Conservation (phyloP, 2,113 vertebrate species). For the Riparia riparia region DNA sequence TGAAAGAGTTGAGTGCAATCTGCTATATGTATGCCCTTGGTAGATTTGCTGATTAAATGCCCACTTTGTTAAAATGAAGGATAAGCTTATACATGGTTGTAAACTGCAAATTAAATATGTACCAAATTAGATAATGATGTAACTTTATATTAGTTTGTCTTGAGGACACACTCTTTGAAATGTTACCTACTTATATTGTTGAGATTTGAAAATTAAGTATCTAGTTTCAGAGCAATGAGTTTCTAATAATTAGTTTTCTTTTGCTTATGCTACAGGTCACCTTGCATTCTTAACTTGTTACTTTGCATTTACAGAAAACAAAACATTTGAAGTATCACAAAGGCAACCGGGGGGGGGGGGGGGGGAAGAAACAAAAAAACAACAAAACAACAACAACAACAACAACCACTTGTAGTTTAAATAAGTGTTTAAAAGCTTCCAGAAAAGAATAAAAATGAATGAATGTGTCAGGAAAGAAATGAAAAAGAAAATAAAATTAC, state of each 20-base stretch:
- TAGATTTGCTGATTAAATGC: conserved; percentile 32
- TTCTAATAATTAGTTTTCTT: neutral
- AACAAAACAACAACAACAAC: neutral
- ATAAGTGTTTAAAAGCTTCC: conserved; percentile 39
- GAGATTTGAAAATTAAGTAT: neutral
- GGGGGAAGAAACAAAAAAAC: accelerated
- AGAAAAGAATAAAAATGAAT: neutral
- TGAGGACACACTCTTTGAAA: neutral
- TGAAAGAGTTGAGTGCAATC: neutral
- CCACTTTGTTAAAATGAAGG: conserved; percentile 2
- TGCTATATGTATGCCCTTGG: neutral
- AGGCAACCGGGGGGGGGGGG: neutral
- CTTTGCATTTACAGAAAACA: neutral
- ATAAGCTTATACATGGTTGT: neutral
- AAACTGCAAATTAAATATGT: conserved; percentile 27
- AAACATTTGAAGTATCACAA: conserved; percentile 11
- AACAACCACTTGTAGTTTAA: neutral
- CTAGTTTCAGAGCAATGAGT: neutral
- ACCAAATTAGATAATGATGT: neutral
- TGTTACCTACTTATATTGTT: neutral
- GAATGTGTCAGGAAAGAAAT: neutral
- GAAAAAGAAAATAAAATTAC: neutral
- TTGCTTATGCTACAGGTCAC: conserved; percentile 9
- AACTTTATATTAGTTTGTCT: neutral
- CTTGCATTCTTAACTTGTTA: conserved; percentile 15